Conservation (phyloP, 2,797 vertebrate genomes). For the Enteromius anoplus region DNA sequence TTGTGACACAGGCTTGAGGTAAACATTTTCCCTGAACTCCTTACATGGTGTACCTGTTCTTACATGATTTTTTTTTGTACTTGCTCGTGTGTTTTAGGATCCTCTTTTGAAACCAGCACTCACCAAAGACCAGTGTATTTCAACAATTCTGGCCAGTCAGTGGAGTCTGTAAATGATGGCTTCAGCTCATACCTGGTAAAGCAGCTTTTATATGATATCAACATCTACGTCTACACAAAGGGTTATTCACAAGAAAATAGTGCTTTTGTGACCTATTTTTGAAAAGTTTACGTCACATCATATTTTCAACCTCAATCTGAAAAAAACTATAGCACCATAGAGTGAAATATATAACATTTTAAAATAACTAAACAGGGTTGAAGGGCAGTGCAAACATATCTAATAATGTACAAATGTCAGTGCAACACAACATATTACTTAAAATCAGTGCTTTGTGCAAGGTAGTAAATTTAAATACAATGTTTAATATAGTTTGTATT, state of each 20-base stretch:
- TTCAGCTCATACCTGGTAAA: slow-evolving; percentile 91
- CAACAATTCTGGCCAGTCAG: slow-evolving; percentile 81
- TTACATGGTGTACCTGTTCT: background rate
- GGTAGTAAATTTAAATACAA: background rate
- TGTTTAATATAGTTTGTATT: background rate
- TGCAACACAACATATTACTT: background rate
- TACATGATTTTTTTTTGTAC: background rate
- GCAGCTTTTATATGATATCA: slow-evolving; percentile 42
- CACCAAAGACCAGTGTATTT: slow-evolving; percentile 84
- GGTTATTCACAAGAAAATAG: background rate
- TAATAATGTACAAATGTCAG: background rate
- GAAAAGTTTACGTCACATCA: background rate
- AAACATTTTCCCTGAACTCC: background rate
- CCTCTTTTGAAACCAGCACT: slow-evolving; percentile 93
- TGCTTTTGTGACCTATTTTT: background rate
- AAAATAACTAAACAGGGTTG: background rate
- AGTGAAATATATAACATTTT: background rate
- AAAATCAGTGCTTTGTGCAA: background rate
- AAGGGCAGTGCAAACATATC: background rate
- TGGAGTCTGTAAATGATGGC: slow-evolving; percentile 89
- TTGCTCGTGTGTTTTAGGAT: slow-evolving; percentile 75
- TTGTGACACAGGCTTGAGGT: background rate
- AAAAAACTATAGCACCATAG: background rate
- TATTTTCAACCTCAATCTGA: background rate
- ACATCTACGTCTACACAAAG: background rate